Percentiles rank a stretch among this genome's conserved stretches.
Conservation (phyloP, 2,797 vertebrate species). For the Crenichthys baileyi region DNA sequence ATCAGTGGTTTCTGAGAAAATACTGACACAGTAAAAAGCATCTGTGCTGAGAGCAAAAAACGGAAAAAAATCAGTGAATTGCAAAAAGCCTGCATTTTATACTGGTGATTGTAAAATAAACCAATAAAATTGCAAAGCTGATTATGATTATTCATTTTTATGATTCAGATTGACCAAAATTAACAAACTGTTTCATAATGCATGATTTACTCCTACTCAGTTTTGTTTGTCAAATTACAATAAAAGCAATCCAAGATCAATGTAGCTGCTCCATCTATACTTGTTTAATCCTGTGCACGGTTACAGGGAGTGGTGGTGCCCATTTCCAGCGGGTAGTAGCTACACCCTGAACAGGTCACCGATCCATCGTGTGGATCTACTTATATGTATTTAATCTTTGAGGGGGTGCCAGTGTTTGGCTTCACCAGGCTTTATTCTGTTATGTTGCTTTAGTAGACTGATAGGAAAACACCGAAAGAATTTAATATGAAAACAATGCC, state of each 20-base stretch:
- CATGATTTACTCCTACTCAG: neutral
- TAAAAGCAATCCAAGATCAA: no score
- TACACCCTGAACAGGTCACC: no score
- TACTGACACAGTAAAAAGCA: constrained; percentile 19
- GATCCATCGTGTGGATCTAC: neutral
- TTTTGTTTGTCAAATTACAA: neutral
- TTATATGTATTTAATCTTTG: neutral
- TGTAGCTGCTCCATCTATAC: neutral
- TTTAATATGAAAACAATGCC: neutral
- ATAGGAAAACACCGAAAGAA: neutral
- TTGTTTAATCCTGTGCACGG: no score
- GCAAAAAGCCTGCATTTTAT: constrained; percentile 2
- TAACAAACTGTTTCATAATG: neutral
- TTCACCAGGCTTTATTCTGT: neutral
- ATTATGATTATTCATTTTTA: neutral
- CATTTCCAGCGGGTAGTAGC: no score
- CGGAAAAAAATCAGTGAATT: neutral
- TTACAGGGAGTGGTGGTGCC: no score
- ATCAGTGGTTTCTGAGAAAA: constrained; percentile 43
- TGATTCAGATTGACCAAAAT: neutral
- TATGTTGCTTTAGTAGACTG: neutral
- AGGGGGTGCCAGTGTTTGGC: neutral
- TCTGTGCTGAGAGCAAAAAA: neutral
- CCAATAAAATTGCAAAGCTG: neutral
- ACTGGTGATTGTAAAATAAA: constrained; percentile 12